Evolutionary conservation across 2,113 vertebrate genomes (phyloP), one percentile per base, ranked within the genome.

Genomic region (Corynorhinus townsendii): DNA sequence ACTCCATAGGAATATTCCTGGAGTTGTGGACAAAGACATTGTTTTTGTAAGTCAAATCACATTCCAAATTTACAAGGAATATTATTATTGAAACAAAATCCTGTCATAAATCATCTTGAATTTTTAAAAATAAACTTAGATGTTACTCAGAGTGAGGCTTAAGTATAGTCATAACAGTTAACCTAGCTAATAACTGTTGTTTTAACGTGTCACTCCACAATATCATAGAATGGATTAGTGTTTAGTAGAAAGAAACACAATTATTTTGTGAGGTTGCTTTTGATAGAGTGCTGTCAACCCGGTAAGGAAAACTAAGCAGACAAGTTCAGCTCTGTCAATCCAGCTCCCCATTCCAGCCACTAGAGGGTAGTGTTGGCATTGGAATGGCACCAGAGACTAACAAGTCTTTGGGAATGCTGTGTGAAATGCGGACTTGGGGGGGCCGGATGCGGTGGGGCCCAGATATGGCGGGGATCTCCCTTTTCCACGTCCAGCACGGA

Each of bases 351-450:
- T 72, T 83, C 0, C 5, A 40, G 59, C 89, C 98, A 97, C 96
- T 89, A 97, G 98, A 97, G 96, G 93, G 97, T 11, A 95, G 95
- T 62, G 72, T 97, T 92, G 86, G 45, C 96, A 94, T 96, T 97
- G 77, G 75, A 97, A 97, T 96, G 75, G 19, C 85, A 28, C 4
- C 2, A 15, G 8, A 59, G 38, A 30, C 2, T 8, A 4, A 20
- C 19, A 28, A 2, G 30, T 33, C 8, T 47, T 88, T 40, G 59
- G 52, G 47, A 49, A 83, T 52, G 26, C 81, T 77, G 49, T 81
- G 17, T 52, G 59, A 83, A 79, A 33, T 16, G 73, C 6, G 4
- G 80, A n/a, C n/a, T n/a, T n/a, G n/a, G n/a, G n/a, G n/a, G n/a
- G n/a, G n/a, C n/a, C n/a, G n/a, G n/a, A n/a, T n/a, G n/a, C n/a